Evolutionary conservation across 1,140 invertebrate genomes (phyloP), one percentile per base, ranked within the genome.

Genomic region (Globodera rostochiensis): DNA sequence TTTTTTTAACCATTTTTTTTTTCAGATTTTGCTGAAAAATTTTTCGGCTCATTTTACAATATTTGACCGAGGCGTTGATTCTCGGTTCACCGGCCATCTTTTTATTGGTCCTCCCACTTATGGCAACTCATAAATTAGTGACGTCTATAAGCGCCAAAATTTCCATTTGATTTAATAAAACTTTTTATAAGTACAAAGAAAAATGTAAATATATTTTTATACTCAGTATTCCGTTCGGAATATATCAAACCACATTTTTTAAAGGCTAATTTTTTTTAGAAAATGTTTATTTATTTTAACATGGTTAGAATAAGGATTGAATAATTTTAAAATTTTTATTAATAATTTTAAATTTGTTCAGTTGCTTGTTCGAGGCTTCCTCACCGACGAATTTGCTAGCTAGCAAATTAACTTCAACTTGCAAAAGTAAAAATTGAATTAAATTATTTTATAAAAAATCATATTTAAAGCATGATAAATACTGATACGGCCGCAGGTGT

Each of bases 401-500:
- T 15, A 79, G 73, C 57, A 84, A 82, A 70, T 89, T 89, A 78
- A 45, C 1, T 83, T 90, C 13, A 71, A 76, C 9, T 21, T 88
- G n/a, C 74, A 84, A 47, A 80, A 88, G 84, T 88, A 69, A 81
- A 66, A 47, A 79, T 81, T 45, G 21, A 47, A 25, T 46, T 21
- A 4, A 3, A 78, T 57, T 25, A 25, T 21, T 47, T 53, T 13
- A 36, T 5, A 75, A 82, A 21, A 45, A 46, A 25, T 36, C 11
- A 11, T 77, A 11, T 49, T 88, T 86, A 8, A 85, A 92, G 91
- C 49, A 85, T 92, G 79, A 81, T 92, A n/a, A 90, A 89, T 6
- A 90, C 91, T 19, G 92, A 92, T 80, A 90, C 90, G 4, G 88
- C 91, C 2, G 91, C 91, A 0, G 90, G 91, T 15, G 90, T 92